Base-by-base conservation (phyloP, 2,797 vertebrate species). In the Mormyrus proboscirostris region DNA sequence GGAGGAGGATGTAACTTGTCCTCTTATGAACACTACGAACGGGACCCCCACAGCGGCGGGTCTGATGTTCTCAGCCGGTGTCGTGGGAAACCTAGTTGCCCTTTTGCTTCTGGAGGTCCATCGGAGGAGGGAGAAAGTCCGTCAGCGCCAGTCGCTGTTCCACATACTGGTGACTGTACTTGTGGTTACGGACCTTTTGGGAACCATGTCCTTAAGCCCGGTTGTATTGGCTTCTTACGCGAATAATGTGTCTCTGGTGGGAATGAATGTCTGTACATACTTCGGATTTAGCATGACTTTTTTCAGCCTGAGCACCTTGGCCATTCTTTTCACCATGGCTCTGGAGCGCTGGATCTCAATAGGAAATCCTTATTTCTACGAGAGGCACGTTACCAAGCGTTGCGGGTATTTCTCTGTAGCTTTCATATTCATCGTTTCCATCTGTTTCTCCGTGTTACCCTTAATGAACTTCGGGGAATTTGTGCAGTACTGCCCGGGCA, bases 281-380 rank as follows among this genome's bases (percentile, higher is more conserved):
- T 97, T 97, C 89, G 96, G 95, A 87, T 97, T 97, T 89, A 89
- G 95, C 91, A 96, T 97, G 96, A 96, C 96, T 38, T 97, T 97
- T 94, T 96, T 97, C 76, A 95, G 96, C 90, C 91, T 98, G 90
- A 94, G 95, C 92, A 97, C 97, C 57, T 95, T 97, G 94, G 94
- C 95, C 91, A 94, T 97, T 91, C 95, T 98, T 86, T 95, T 96
- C n/a, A 93, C 94, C 89, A 95, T 97, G 96, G 96, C 96, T 0
- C 90, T 96, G 91, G 96, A 94, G 92, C 92, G 93, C 76, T 92
- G 91, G 88, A 7, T 95, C 83, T 92, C 94, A 59, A 93, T 95
- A 9, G 92, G 93, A 0, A 85, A 89, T 2, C 94, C 94, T 0
- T 95, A 93, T 88, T 92, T 92, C 82, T 94, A 95, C 89, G 91